Evolutionary conservation across 64 coral and sea anemone genomes (phyloP).

Genomic region (Pocillopora verrucosa): DNA sequence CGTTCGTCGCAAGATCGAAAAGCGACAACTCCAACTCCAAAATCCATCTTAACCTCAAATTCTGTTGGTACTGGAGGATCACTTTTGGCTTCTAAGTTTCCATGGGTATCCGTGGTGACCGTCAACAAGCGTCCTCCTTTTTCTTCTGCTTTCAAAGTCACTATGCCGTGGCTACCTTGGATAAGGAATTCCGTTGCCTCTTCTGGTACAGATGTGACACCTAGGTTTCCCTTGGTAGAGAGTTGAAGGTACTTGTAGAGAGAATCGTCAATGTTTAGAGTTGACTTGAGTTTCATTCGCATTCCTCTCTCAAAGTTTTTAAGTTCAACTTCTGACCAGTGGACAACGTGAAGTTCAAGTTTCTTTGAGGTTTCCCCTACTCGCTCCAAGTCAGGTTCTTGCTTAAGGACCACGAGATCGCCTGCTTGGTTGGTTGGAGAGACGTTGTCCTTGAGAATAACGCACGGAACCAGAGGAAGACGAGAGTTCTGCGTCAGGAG

Average conservation of each 20-base stretch:
- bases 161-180: conserved; percentile 32
- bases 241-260: conserved; percentile 6
- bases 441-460: neutral
- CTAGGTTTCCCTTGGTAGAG: neutral
- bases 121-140: neutral
- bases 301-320: conserved; percentile 48
- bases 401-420: neutral
- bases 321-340: conserved; percentile 57
- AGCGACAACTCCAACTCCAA: conserved; percentile 48
- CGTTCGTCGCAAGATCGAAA: neutral
- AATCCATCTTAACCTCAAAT: conserved; percentile 51
- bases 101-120: neutral
- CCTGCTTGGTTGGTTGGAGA: neutral
- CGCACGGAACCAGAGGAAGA: conserved; percentile 22
- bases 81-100: neutral
- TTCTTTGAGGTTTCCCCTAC: neutral
- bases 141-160: conserved; percentile 12
- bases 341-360: conserved; percentile 40
- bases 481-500: conserved; percentile 54
- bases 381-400: neutral
- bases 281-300: conserved; percentile 33
- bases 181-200: conserved; percentile 19
- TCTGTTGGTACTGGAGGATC: neutral
- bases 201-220: neutral
- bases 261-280: neutral